These are phyloP conservation scores for Nudaria mundana DNA, from an alignment of 2,888 invertebrate species.

Conservation along the genomic window DNA sequence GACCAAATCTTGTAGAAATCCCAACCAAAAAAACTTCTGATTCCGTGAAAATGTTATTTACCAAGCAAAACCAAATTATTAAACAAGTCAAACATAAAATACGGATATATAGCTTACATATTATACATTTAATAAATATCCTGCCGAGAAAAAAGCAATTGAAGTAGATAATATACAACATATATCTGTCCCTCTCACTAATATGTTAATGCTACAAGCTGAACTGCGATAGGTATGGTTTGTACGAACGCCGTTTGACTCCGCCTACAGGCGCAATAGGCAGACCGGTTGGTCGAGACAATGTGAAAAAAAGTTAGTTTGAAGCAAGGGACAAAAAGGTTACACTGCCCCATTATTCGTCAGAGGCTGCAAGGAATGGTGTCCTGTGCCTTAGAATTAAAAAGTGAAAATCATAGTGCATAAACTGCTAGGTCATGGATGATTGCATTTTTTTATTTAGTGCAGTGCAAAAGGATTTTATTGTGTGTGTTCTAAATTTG, in stretches of 20 bases:
- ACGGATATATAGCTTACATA: slow-evolving; percentile 7
- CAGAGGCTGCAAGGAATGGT: slow-evolving; percentile 54
- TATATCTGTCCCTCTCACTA: slow-evolving; percentile 36
- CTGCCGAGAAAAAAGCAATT: slow-evolving; percentile 43
- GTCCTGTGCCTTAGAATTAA: slow-evolving; percentile 50
- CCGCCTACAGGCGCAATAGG: slow-evolving; percentile 59
- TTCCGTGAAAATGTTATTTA: too few species aligned
- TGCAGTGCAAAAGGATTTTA: slow-evolving; percentile 46
- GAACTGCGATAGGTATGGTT: slow-evolving; percentile 37
- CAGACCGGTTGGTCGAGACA: slow-evolving; percentile 62
- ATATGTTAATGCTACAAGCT: slow-evolving; percentile 7
- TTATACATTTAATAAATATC: slow-evolving; percentile 20
- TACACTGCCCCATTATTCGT: slow-evolving; percentile 56
- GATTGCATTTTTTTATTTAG: slow-evolving; percentile 35
- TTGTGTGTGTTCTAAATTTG: slow-evolving; percentile 50
- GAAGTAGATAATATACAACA: slow-evolving; percentile 29
- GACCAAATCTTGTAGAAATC: too few species aligned
- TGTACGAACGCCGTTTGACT: slow-evolving; percentile 24
- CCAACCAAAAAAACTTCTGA: too few species aligned
- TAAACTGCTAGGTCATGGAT: slow-evolving; percentile 52
- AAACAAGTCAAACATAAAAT: slow-evolving; percentile 1
- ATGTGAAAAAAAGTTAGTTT: slow-evolving; percentile 59
- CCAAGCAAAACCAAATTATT: neutral
- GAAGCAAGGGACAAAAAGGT: slow-evolving; percentile 68
- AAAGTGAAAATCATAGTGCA: slow-evolving; percentile 60